Conservation (phyloP, 2,113 vertebrate species). For the Martes martes region DNA sequence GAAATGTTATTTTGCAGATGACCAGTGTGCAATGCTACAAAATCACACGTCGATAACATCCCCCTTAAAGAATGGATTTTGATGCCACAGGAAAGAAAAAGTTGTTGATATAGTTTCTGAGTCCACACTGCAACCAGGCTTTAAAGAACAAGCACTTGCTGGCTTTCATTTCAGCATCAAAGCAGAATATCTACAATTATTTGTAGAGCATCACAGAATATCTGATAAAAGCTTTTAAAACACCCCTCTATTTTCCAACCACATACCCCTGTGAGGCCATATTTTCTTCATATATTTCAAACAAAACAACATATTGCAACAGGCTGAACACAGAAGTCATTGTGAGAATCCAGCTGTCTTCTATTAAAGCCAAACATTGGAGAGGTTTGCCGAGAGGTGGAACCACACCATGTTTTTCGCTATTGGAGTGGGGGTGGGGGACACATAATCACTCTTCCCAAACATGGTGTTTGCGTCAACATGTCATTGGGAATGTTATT, state of each 20-base stretch:
- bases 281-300: not conserved
- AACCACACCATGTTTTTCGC: rapidly evolving
- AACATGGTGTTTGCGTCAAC: not conserved
- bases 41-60: rapidly evolving
- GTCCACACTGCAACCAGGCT: not conserved
- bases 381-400: not conserved
- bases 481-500: not conserved
- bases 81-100: not conserved
- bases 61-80: not conserved
- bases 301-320: not conserved
- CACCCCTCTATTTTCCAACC: not conserved
- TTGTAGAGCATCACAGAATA: not conserved
- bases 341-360: not conserved
- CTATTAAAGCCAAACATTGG: not conserved
- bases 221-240: not conserved
- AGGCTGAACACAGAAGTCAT: not conserved
- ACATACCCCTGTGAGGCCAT: not conserved
- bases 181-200: not conserved
- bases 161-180: not conserved
- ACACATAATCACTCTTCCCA: not conserved
- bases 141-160: not conserved
- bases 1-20: not conserved
- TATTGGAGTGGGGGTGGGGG: rapidly evolving
- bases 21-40: rapidly evolving
- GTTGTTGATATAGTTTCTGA: rapidly evolving